Evolutionary conservation across 2,888 invertebrate genomes (phyloP).

Genomic region (Pinctada fucata): DNA sequence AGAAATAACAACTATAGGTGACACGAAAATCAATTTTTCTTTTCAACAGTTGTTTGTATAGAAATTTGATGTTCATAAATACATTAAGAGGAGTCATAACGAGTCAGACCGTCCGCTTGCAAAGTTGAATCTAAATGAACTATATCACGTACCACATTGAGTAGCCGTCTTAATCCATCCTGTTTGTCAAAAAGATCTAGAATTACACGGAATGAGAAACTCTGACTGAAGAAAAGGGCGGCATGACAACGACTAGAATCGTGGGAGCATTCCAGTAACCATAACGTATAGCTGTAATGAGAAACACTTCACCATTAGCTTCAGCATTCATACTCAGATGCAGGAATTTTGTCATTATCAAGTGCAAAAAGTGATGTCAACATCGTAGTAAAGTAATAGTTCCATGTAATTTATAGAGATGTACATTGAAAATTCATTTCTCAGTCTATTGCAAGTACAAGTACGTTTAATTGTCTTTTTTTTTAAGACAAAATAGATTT

Average conservation of each 20-base stretch:
- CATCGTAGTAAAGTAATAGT: not conserved
- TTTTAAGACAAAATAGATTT: too few relatives aligned
- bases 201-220: constrained; percentile 94
- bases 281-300: constrained; percentile 87
- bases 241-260: constrained; percentile 98
- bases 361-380: not conserved
- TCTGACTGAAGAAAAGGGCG: constrained; percentile 97
- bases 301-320: not conserved
- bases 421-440: too few relatives aligned
- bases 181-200: constrained; percentile 95
- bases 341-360: not conserved
- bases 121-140: too few relatives aligned
- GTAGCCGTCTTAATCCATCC: constrained; percentile 94
- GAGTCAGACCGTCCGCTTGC: too few relatives aligned
- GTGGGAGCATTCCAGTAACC: constrained; percentile 96
- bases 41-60: too few relatives aligned
- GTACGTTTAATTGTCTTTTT: too few relatives aligned
- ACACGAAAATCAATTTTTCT: not conserved
- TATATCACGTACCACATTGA: constrained; percentile 87
- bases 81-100: too few relatives aligned
- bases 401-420: too few relatives aligned
- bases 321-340: not conserved
- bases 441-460: too few relatives aligned
- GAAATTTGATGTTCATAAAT: too few relatives aligned
- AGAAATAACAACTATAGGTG: not conserved